phyloP scores from a whole-genome alignment of 2,113 vertebrate species.

The Rhinolophus ferrumequinum region DNA sequence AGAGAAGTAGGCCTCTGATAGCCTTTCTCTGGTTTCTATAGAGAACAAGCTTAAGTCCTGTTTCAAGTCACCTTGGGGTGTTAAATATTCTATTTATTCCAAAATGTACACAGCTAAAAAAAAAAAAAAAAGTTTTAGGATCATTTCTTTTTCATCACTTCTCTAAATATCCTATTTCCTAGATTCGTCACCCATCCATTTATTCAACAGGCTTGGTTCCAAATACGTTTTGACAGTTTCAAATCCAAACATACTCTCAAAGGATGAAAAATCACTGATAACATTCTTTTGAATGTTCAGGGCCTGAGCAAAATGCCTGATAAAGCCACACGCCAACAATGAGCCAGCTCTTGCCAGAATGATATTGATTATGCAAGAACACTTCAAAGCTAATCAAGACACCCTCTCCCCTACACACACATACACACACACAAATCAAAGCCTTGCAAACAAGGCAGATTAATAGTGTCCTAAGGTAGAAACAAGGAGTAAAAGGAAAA shows the following conservation, averaged over 20 bases:
- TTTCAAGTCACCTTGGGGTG: background rate
- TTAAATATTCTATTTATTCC: constrained; percentile 29
- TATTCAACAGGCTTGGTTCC: constrained; percentile 7
- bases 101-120: background rate
- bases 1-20: background rate
- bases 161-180: constrained; percentile 43
- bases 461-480: background rate
- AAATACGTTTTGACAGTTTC: constrained; percentile 41
- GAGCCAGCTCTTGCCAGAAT: background rate
- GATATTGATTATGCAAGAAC: background rate
- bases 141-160: background rate
- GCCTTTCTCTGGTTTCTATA: background rate
- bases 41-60: constrained; percentile 22
- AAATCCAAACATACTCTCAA: constrained; percentile 17
- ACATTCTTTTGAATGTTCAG: constrained; percentile 1
- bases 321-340: background rate
- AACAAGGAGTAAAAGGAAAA: background rate
- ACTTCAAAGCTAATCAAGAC: background rate
- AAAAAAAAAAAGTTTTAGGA: background rate
- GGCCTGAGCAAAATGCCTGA: background rate
- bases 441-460: background rate
- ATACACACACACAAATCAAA: background rate
- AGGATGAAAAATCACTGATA: background rate
- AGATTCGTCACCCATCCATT: background rate
- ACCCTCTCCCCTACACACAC: background rate